These are phyloP conservation scores for Lepisosteus osseus DNA, from an alignment of 2,113 vertebrate species.

Conservation along the genomic window DNA sequence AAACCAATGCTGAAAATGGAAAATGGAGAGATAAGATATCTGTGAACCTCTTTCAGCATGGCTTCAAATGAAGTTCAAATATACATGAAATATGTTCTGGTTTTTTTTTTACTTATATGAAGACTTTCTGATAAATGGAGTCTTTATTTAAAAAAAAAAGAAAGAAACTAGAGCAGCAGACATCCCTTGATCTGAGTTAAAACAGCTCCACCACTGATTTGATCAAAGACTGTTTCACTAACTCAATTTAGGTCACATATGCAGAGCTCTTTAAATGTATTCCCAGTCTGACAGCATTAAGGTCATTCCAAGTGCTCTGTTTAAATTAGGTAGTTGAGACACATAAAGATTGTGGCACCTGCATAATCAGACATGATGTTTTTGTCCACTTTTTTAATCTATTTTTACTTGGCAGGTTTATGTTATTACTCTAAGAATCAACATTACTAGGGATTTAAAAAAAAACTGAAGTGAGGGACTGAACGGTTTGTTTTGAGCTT, in stretches of 20 bases:
- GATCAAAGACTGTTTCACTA: not conserved
- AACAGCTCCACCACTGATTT: not conserved
- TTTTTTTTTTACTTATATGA: not conserved
- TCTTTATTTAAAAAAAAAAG: not conserved
- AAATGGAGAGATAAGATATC: no score
- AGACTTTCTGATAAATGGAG: not conserved
- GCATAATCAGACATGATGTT: not conserved
- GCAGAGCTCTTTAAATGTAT: constrained; percentile 1
- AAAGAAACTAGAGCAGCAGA: not conserved
- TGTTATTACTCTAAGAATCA: no score
- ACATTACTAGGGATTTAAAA: no score
- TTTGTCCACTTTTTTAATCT: no score
- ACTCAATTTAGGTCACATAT: constrained; percentile 2
- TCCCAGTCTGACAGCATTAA: constrained; percentile 25
- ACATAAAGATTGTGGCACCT: constrained; percentile 15
- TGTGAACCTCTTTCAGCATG: no score
- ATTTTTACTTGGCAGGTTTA: no score
- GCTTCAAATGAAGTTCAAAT: not conserved
- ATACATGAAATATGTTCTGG: not conserved
- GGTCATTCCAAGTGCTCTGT: constrained; percentile 30
- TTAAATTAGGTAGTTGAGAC: constrained; percentile 16
- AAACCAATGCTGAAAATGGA: no score
- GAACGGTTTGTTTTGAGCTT: no score
- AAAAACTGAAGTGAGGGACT: no score
- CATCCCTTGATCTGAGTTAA: constrained; percentile 4